phyloP scores from a whole-genome alignment of 2,113 vertebrate species.

The Manacus vitellinus region DNA sequence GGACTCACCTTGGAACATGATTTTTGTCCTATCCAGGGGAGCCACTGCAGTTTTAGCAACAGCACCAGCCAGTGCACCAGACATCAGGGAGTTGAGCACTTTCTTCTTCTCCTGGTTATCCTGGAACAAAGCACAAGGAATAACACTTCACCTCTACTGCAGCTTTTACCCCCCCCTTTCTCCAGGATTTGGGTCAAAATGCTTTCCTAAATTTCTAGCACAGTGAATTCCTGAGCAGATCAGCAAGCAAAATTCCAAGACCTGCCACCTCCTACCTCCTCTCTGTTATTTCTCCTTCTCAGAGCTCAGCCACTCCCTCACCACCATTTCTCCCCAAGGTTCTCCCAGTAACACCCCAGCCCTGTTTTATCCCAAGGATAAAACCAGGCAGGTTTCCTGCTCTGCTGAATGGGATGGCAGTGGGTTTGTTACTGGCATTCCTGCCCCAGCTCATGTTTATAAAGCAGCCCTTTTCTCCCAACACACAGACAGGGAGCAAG shows the following conservation, averaged over 20 bases:
- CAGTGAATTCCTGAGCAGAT: not conserved
- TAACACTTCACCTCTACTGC: not conserved
- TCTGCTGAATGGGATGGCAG: not conserved
- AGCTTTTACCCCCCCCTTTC: not conserved
- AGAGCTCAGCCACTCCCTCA: not conserved
- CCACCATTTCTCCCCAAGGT: not conserved
- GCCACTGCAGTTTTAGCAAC: slow-evolving; percentile 96
- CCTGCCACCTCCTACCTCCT: not conserved
- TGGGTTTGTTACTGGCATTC: not conserved
- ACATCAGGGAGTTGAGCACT: slow-evolving; percentile 87
- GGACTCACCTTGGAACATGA: slow-evolving; percentile 94
- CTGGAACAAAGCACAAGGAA: slow-evolving; percentile 61
- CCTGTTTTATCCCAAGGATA: not conserved
- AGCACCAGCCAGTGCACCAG: slow-evolving; percentile 92
- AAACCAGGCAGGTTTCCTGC: not conserved
- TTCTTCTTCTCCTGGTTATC: slow-evolving; percentile 76
- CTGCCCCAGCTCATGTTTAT: not conserved
- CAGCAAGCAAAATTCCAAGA: not conserved
- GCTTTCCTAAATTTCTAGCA: not conserved
- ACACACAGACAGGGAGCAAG: not conserved
- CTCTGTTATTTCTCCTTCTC: not conserved
- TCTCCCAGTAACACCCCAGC: not conserved
- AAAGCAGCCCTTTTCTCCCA: not conserved
- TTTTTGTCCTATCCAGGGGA: slow-evolving; percentile 96
- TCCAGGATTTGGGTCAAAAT: not conserved